A percentile compares a stretch with the other conserved stretches of the same genome.
Conservation (phyloP, 1,140 invertebrate genomes). For the Aphaenogaster rudis region DNA sequence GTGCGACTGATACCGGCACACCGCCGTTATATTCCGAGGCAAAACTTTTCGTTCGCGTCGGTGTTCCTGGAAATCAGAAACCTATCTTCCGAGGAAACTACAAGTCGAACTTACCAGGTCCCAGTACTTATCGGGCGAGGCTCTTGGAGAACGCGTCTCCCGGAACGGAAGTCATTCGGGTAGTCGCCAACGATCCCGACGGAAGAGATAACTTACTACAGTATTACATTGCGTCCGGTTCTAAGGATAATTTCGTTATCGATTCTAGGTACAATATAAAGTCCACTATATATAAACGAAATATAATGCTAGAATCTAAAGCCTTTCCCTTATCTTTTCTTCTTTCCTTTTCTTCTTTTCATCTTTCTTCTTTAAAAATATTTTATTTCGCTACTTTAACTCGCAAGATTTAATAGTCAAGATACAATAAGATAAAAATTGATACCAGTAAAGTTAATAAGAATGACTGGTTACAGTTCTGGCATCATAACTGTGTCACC, state of each 20-base stretch:
- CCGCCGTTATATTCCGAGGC: slow-evolving; percentile 90
- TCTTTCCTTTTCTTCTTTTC: background rate
- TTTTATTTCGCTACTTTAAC: background rate
- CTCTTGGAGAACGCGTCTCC: slow-evolving; percentile 91
- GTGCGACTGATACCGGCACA: slow-evolving; percentile 91
- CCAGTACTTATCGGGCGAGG: slow-evolving; percentile 90
- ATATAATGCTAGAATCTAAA: background rate
- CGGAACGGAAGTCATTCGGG: slow-evolving; percentile 91
- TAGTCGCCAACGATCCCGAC: slow-evolving; percentile 92
- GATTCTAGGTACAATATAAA: slow-evolving; percentile 88
- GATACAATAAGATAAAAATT: background rate
- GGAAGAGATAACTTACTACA: slow-evolving; percentile 90
- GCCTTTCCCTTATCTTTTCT: background rate
- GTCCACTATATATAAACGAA: background rate
- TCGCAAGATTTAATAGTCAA: background rate
- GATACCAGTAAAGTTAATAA: slow-evolving; percentile 12
- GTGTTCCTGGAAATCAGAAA: slow-evolving; percentile 92
- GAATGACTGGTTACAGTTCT: slow-evolving; percentile 85
- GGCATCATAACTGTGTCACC: slow-evolving; percentile 92
- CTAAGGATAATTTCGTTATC: slow-evolving; percentile 93
- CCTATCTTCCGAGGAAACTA: slow-evolving; percentile 92
- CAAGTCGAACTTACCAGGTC: slow-evolving; percentile 87
- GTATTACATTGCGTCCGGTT: slow-evolving; percentile 92
- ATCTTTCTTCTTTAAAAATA: background rate
- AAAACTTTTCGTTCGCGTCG: slow-evolving; percentile 90